Conservation (phyloP, 2,888 invertebrate genomes). For the Bimastos eiseni region DNA sequence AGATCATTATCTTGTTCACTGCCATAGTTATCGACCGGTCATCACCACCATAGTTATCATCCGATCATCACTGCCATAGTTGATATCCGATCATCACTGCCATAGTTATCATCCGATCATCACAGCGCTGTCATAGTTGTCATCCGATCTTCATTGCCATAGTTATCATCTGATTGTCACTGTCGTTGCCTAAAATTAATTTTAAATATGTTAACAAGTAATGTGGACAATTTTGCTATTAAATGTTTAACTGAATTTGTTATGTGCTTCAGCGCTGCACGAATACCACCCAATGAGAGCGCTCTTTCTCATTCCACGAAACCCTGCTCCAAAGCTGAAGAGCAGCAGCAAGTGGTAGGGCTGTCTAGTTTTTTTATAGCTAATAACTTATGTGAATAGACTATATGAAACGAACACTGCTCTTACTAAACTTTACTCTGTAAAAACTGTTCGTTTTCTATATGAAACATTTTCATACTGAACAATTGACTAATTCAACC, state of each 20-base stretch:
- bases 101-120: too few species aligned
- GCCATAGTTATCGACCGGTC: too few species aligned
- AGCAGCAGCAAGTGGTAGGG: conserved; percentile 88
- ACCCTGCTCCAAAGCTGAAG: conserved; percentile 87
- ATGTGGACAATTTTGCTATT: not conserved
- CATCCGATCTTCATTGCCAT: too few species aligned
- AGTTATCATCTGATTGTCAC: not conserved
- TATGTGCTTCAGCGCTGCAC: conserved; percentile 73
- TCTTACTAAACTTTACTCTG: not conserved
- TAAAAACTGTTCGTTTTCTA: not conserved
- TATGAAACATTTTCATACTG: not conserved
- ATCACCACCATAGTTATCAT: too few species aligned
- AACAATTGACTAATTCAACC: not conserved
- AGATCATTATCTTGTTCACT: too few species aligned
- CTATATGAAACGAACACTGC: not conserved
- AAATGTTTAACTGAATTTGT: conserved; percentile 42
- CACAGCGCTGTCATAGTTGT: too few species aligned
- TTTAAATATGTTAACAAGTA: not conserved
- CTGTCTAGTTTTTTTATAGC: not conserved
- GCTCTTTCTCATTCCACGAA: conserved; percentile 94
- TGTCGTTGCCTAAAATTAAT: not conserved
- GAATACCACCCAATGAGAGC: conserved; percentile 99
- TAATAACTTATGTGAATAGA: not conserved
- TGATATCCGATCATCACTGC: not conserved
- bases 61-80: too few species aligned